Evolutionary conservation across 2,797 vertebrate species (phyloP).

Genomic region (Danio albolineatus): DNA sequence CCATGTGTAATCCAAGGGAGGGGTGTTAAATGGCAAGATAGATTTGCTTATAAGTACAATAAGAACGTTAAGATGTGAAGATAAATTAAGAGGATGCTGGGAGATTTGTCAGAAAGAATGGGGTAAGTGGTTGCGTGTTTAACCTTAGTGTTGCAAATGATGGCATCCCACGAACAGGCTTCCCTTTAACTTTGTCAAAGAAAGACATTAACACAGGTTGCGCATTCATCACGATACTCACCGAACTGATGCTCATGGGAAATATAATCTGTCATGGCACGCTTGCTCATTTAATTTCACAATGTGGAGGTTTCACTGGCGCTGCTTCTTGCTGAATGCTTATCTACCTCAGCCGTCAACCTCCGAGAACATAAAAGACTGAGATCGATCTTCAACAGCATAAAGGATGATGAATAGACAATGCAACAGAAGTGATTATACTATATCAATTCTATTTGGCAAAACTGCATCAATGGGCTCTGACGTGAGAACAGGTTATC

Average conservation of each 20-base stretch:
- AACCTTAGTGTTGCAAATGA: constrained; percentile 27
- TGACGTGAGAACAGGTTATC: background rate
- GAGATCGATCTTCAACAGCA: constrained; percentile 18
- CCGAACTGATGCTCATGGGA: constrained; percentile 13
- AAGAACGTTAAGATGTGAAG: background rate
- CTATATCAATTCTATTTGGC: constrained; percentile 14
- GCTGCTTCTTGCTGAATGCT: constrained; percentile 2
- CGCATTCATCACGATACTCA: constrained; percentile 32
- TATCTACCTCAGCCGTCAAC: constrained; percentile 8
- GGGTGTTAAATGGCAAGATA: constrained; percentile 21
- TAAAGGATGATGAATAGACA: constrained; percentile 25
- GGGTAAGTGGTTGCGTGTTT: constrained; percentile 25
- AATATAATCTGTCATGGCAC: constrained; percentile 24
- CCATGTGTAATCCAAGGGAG: background rate
- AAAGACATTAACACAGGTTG: constrained; percentile 20
- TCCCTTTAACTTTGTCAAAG: constrained; percentile 14
- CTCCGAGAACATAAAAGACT: constrained; percentile 22
- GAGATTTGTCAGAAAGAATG: constrained; percentile 14
- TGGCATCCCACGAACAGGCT: background rate
- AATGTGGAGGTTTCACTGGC: constrained; percentile 1
- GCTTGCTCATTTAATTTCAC: constrained; percentile 34
- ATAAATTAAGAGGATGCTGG: background rate
- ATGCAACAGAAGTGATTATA: constrained; percentile 19
- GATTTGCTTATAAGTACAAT: background rate
- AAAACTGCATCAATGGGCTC: constrained; percentile 21